These are phyloP conservation scores for Bombyx mori DNA, from an alignment of 1,140 invertebrate genomes.

Conservation along the genomic window ASM3026992v2 NC_085124.1:4987001-4987500, in stretches of 20 bases:
- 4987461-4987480: too few relatives aligned
- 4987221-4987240: background rate
- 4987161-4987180: background rate
- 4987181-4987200: constrained; percentile 3
- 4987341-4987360: constrained; percentile 39
- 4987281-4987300: background rate
- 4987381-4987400: constrained; percentile 55
- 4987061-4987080: constrained; percentile 70
- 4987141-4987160: constrained; percentile 62
- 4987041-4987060: constrained; percentile 61
- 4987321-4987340: constrained; percentile 28
- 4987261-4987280: background rate
- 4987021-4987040: constrained; percentile 56
- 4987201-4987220: background rate
- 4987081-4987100: constrained; percentile 67
- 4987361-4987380: constrained; percentile 65
- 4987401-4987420: constrained; percentile 46
- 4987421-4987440: constrained; percentile 38
- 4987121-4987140: constrained; percentile 69
- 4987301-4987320: background rate
- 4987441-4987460: background rate
- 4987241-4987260: background rate
- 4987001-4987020: constrained; percentile 46
- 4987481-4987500: too few relatives aligned
- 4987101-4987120: constrained; percentile 60